Percentiles rank a stretch among this genome's conserved stretches.
phyloP scores from a whole-genome alignment of 2,888 invertebrate genomes.

The Caenorhabditis japonica region DNA sequence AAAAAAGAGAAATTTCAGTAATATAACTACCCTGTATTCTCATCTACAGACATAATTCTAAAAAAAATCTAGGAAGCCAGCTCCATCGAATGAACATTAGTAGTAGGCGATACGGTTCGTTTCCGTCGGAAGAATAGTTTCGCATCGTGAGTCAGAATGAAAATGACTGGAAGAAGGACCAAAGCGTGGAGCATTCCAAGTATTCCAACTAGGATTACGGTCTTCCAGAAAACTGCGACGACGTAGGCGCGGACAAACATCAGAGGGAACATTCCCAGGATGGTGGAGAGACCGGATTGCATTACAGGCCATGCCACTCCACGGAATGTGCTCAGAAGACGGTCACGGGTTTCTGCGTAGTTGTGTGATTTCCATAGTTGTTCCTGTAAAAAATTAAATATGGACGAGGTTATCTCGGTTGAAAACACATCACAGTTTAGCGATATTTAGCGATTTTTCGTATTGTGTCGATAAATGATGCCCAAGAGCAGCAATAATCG shows the following conservation, averaged over 20 bases:
- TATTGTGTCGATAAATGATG: no score
- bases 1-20: neutral
- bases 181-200: constrained; percentile 74
- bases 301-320: constrained; percentile 76
- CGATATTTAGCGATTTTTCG: no score
- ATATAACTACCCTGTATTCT: constrained; percentile 20
- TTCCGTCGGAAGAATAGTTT: constrained; percentile 42
- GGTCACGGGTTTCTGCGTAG: constrained; percentile 52
- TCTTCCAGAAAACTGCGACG: constrained; percentile 76
- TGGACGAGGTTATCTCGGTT: neutral
- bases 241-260: constrained; percentile 75
- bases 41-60: neutral
- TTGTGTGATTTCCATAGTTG: constrained; percentile 43
- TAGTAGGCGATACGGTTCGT: constrained; percentile 12
- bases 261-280: constrained; percentile 73
- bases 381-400: constrained; percentile 34
- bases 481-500: no score
- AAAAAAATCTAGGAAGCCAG: constrained; percentile 16
- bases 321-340: constrained; percentile 68
- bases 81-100: constrained; percentile 37
- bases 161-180: constrained; percentile 72
- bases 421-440: neutral
- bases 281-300: constrained; percentile 71
- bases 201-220: constrained; percentile 70
- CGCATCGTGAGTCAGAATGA: constrained; percentile 67